Base-by-base conservation (phyloP, 2,797 vertebrate genomes). In the Hydrolagus colliei region DNA sequence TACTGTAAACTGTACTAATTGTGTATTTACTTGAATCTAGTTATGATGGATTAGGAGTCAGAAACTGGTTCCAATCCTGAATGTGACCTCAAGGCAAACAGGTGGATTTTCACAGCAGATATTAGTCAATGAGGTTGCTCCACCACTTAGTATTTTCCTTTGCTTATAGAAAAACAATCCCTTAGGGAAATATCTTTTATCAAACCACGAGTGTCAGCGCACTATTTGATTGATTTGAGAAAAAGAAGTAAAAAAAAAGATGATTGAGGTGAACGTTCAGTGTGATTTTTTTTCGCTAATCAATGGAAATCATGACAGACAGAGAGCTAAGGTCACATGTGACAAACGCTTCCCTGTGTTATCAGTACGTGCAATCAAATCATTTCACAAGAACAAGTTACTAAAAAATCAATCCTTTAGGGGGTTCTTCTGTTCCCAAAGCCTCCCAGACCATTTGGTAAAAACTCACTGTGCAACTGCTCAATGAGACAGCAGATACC, bases 271-370 rank as follows among this genome's bases (percentile, higher is more conserved):
- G 20, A 68, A 68, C 63, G 68, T 32, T 82, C 78, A 82, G 68
- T 27, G 27, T 27, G 27, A 27, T 27, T 27, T 27, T 27, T 27
- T 27, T 41, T 82, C 14, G 22, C 22, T 27, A 68, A 65, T 80
- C 78, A 14, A 80, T 80, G 35, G 61, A 82, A 82, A 68, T 82
- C 78, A 82, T 65, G 78, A 27, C 22, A 63, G 78, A 82, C 8
- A 16, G 27, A 82, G 68, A 68, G 78, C 78, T 1, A 4, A 41
- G 78, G 14, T 35, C 78, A 82, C 78, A 18, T 22, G 35, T 32
- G 68, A 82, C 68, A 63, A 61, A 68, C 63, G 68, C 63, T 68
- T 82, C 63, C 63, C 35, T 35, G 27, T 32, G 41, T 65, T 82
- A 67, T 82, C 78, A 82, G 35, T 68, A 67, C 62, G 13, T 68